Conservation (phyloP, 2,797 vertebrate genomes). For the Myiotriccus ornatus region DNA sequence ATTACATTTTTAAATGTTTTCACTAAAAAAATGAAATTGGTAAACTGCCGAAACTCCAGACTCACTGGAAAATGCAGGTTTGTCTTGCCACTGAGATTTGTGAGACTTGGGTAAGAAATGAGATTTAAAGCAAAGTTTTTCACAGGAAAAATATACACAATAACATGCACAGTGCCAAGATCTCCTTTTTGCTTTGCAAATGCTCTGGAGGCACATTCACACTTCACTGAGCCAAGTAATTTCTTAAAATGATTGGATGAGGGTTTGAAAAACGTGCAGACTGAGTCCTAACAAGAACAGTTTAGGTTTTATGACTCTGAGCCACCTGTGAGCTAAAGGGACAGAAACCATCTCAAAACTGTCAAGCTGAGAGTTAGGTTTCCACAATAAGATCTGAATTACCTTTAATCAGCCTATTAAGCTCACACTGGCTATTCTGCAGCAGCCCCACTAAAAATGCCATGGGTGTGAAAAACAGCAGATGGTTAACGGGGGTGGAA, state of each 20-base stretch:
- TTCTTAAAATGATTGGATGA: slow-evolving; percentile 43
- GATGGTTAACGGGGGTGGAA: slow-evolving; percentile 15
- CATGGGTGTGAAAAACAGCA: slow-evolving; percentile 42
- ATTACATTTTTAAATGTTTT: neutral
- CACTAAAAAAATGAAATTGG: neutral
- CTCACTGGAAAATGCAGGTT: neutral
- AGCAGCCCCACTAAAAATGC: neutral
- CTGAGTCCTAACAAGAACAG: slow-evolving; percentile 4
- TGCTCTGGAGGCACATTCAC: slow-evolving; percentile 27
- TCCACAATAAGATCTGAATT: neutral
- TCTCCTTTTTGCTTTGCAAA: slow-evolving; percentile 8
- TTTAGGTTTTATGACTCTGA: slow-evolving; percentile 16
- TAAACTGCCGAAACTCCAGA: neutral
- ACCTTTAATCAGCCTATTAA: neutral
- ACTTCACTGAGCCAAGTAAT: slow-evolving; percentile 26
- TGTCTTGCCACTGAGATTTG: neutral
- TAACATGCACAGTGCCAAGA: slow-evolving; percentile 19
- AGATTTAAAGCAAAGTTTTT: neutral
- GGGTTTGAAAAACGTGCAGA: slow-evolving; percentile 42
- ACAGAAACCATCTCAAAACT: neutral
- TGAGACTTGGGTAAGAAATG: neutral
- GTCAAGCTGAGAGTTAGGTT: neutral
- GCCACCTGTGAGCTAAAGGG: slow-evolving; percentile 26
- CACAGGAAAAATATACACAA: slow-evolving; percentile 41
- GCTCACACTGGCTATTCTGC: neutral